Conservation (phyloP, 2,888 invertebrate genomes). For the Stenotaenia linearis region DNA sequence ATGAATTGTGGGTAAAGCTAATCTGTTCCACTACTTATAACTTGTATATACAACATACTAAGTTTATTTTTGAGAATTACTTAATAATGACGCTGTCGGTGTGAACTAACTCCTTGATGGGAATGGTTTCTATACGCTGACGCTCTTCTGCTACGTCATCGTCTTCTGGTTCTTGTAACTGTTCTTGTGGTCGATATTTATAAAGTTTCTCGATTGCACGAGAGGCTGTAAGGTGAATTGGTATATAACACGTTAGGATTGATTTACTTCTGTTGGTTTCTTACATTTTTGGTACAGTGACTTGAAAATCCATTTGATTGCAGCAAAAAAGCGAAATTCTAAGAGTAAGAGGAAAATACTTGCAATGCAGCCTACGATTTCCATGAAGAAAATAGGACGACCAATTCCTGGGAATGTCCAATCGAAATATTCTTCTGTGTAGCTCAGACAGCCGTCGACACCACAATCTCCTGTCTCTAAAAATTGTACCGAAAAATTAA, state of each 20-base stretch:
- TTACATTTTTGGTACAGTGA: neutral
- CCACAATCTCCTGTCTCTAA: slow-evolving; percentile 41
- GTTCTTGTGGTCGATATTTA: neutral
- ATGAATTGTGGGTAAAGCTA: too few species aligned
- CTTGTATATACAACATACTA: too few species aligned
- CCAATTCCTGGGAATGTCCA: slow-evolving; percentile 67
- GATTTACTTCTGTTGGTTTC: neutral
- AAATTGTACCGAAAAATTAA: neutral
- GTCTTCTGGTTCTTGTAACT: slow-evolving; percentile 37
- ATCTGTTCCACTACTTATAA: too few species aligned
- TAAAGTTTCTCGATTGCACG: neutral
- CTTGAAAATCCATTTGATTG: neutral
- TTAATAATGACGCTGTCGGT: slow-evolving; percentile 43
- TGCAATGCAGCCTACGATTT: slow-evolving; percentile 54
- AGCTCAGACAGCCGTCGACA: slow-evolving; percentile 38
- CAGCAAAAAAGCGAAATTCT: slow-evolving; percentile 50
- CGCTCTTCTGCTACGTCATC: slow-evolving; percentile 41
- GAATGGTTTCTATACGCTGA: slow-evolving; percentile 42
- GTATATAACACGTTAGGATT: neutral
- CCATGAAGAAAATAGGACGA: slow-evolving; percentile 59
- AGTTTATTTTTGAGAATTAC: too few species aligned
- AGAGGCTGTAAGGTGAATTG: neutral
- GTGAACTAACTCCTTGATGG: slow-evolving; percentile 38
- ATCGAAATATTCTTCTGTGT: slow-evolving; percentile 55
- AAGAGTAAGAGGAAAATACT: slow-evolving; percentile 59